Conservation (phyloP, 2,113 vertebrate genomes). For the Istiophorus platypterus region DNA sequence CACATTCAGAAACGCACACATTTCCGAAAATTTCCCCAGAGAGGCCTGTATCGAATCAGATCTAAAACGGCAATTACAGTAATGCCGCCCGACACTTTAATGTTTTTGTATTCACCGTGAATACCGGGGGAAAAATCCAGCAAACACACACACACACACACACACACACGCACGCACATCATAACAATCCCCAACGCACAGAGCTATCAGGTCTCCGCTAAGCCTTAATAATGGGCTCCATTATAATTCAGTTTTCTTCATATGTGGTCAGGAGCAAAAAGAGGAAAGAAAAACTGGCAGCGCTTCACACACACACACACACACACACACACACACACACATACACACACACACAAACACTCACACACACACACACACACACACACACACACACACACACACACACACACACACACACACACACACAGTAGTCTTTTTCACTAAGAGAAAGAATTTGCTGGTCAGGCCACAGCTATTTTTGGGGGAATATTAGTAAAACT, state of each 20-base stretch:
- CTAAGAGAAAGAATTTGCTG: conserved; percentile 4
- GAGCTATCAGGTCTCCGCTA: conserved; percentile 28
- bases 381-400: conserved; percentile 37
- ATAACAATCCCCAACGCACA: conserved; percentile 18
- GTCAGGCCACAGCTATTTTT: conserved; percentile 48
- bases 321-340: conserved; percentile 34
- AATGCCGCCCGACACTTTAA: conserved; percentile 61
- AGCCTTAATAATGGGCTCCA: conserved; percentile 52
- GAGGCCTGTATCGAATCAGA: conserved; percentile 69
- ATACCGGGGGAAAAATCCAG: conserved; percentile 24
- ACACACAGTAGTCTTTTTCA: conserved; percentile 46
- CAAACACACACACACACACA: conserved; percentile 35
- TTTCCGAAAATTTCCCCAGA: conserved; percentile 42
- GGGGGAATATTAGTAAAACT: conserved; percentile 50
- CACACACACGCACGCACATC: conserved; percentile 19
- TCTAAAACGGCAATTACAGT: conserved; percentile 66
- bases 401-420: conserved; percentile 32
- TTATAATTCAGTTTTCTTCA: conserved; percentile 53
- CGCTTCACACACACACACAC: conserved; percentile 33
- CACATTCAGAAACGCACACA: conserved; percentile 7
- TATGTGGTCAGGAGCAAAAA: conserved; percentile 50
- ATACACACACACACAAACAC: conserved; percentile 37
- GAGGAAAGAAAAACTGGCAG: conserved; percentile 37
- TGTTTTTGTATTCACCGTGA: conserved; percentile 57
- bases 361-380: conserved; percentile 32